Base-by-base conservation (phyloP, 2,797 vertebrate genomes). In the Steatocranus sp. region DNA sequence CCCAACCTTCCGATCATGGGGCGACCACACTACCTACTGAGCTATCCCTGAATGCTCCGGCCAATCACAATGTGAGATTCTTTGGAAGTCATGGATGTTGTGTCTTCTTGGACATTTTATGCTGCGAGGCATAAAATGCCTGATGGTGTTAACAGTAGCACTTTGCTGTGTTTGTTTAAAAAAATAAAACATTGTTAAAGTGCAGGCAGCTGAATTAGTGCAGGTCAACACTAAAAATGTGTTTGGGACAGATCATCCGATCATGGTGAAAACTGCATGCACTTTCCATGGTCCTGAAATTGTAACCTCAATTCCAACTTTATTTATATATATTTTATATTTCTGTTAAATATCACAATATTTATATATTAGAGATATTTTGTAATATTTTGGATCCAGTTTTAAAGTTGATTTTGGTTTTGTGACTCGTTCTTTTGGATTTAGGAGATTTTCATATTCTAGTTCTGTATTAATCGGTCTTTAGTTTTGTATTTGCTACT, bases 341-440 rank as follows among this genome's bases (percentile, higher is more conserved):
- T 58, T 58, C 27, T 32, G 54, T 58, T 3, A 11, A 18, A 32
- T 58, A 11, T 58, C 9, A 18, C 54, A 58, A 1, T 58, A 58
- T 58, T 18, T 58, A 58, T 58, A 3, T 0, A 58, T 32, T 4
- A 32, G 9, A 32, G 27, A 32, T 32, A 30, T 32, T 4, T 17
- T 4, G 8, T 56, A 10, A 56, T 10, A 56, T 56, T 56, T 56
- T 3, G 0, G 8, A 56, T 17, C 15, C 25, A 56, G 8, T 56
- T 56, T 10, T 32, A 32, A 58, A 58, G 27, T 58, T 58, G 54
- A 58, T 58, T 58, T 58, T 58, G 27, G 54, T 58, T 58, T 58
- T 58, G 54, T 58, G 54, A 58, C 54, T 32, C 1, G 9, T 58
- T 58, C 54, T 58, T 58, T 32, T 32, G 15, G 17, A 58, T 32